phyloP scores from a whole-genome alignment of 2,797 vertebrate genomes.

The Ara ararauna region DNA sequence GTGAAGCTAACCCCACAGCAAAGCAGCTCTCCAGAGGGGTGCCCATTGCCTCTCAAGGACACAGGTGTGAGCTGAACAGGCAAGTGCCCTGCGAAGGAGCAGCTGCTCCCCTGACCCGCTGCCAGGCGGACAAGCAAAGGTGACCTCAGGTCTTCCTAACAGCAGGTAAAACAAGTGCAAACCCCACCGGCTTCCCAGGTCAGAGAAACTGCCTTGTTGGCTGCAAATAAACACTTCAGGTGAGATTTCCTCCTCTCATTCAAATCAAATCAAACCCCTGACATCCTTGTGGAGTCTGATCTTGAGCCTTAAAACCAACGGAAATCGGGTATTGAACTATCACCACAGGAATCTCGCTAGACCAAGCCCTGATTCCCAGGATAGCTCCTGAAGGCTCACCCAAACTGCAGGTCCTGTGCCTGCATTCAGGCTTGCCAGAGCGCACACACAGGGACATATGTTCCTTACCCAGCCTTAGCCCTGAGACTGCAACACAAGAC shows the following conservation, averaged over 20 bases:
- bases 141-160: background rate
- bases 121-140: background rate
- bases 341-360: background rate
- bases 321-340: background rate
- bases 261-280: background rate
- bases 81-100: background rate
- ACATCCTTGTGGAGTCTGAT: background rate
- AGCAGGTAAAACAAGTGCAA: background rate
- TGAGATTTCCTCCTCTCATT: background rate
- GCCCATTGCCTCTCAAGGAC: background rate
- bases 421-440: background rate
- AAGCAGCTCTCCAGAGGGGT: background rate
- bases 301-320: background rate
- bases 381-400: background rate
- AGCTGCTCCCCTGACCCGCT: background rate
- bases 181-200: background rate
- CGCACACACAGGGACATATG: background rate
- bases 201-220: background rate
- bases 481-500: background rate
- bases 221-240: background rate
- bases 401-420: background rate
- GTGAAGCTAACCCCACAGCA: background rate
- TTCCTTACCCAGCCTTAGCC: background rate
- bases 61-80: fast-evolving
- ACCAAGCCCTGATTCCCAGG: background rate